Conservation (phyloP, 2,888 invertebrate species). For the Leptogaster cylindrica region DNA sequence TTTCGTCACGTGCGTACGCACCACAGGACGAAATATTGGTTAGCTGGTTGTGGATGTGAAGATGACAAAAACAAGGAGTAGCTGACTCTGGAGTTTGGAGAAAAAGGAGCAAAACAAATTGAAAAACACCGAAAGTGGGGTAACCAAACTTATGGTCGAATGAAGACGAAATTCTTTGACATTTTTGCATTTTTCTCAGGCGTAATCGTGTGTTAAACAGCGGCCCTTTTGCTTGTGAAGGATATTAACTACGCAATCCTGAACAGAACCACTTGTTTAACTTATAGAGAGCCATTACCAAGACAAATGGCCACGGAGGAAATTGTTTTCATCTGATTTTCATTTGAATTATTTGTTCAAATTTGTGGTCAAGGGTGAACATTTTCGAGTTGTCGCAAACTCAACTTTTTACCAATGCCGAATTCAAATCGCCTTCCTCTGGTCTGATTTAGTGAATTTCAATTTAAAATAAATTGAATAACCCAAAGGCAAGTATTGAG, state of each 20-base stretch:
- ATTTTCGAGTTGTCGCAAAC: no score
- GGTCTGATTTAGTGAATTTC: no score
- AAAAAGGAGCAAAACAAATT: background rate
- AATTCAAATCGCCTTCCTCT: no score
- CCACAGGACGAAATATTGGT: background rate
- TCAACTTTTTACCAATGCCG: no score
- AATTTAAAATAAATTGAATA: no score
- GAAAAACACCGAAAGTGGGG: background rate
- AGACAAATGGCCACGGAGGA: conserved; percentile 25
- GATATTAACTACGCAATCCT: conserved; percentile 6
- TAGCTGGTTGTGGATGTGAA: background rate
- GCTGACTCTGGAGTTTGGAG: no score
- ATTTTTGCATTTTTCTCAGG: conserved; percentile 14
- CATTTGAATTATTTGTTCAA: conserved; percentile 26
- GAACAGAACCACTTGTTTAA: conserved; percentile 27
- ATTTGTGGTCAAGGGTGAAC: no score
- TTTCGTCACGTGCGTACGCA: conserved; percentile 22
- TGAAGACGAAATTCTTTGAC: conserved; percentile 35
- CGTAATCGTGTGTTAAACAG: conserved; percentile 38
- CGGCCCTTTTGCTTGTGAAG: conserved; percentile 29
- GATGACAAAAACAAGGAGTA: background rate
- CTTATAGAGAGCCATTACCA: conserved; percentile 33
- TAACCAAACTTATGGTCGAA: conserved; percentile 30
- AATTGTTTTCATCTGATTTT: conserved; percentile 40
- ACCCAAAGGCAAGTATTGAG: no score